Conservation (phyloP, 2,113 vertebrate genomes). For the Marcusenius ussheri region DNA sequence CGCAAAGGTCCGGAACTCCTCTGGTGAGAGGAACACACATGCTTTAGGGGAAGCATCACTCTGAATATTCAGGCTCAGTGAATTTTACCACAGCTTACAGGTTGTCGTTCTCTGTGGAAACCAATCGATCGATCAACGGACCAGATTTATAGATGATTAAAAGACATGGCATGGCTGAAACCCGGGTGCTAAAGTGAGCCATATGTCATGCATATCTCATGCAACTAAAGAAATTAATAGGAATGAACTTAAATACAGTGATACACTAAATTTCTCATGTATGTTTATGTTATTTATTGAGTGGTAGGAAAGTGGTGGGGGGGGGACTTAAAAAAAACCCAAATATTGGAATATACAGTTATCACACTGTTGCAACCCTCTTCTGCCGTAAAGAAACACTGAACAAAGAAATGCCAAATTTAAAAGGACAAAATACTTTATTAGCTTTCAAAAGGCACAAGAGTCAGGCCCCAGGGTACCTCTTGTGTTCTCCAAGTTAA, state of each 20-base stretch:
- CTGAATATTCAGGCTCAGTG: not conserved
- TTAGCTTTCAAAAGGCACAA: not conserved
- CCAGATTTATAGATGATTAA: not conserved
- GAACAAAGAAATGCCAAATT: not conserved
- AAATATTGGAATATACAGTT: too few relatives aligned
- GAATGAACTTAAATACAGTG: not conserved
- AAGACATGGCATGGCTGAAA: not conserved
- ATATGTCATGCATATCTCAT: not conserved
- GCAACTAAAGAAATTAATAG: not conserved
- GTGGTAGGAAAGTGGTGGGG: too few relatives aligned
- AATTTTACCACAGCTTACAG: not conserved
- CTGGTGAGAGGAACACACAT: constrained; percentile 49
- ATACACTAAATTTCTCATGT: not conserved
- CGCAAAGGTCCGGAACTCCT: constrained; percentile 81
- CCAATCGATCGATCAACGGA: not conserved
- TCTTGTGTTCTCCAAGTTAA: too few relatives aligned
- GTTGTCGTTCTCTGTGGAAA: not conserved
- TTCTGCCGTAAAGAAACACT: not conserved
- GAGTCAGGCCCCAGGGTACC: too few relatives aligned
- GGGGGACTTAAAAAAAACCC: not conserved
- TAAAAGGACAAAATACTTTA: not conserved
- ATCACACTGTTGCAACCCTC: not conserved
- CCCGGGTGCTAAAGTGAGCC: not conserved
- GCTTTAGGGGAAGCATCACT: not conserved
- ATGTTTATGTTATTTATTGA: not conserved